These are phyloP conservation scores for Corythornis vintsioides DNA, from an alignment of 2,113 vertebrate genomes.

Conservation along the genomic window DNA sequence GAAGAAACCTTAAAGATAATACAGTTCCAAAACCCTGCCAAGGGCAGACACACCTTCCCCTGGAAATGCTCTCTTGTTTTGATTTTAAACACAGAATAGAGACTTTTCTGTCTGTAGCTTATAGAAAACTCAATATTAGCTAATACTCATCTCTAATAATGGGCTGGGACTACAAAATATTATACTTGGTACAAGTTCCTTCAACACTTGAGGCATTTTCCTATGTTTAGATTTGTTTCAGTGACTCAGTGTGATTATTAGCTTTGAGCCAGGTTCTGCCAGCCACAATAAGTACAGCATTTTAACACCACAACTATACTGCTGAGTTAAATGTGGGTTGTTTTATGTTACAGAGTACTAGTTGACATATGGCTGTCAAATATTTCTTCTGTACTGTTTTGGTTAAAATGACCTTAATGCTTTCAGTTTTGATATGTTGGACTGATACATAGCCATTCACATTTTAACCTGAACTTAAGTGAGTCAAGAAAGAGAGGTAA, in stretches of 20 bases:
- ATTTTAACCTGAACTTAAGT: background rate
- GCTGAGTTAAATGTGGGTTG: background rate
- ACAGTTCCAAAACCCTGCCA: background rate
- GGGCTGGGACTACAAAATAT: background rate
- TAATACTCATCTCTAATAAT: background rate
- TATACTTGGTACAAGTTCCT: background rate
- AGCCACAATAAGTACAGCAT: background rate
- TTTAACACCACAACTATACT: background rate
- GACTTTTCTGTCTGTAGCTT: background rate
- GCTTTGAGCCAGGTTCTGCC: background rate
- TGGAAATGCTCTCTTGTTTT: background rate
- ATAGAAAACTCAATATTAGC: background rate
- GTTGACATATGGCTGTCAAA: background rate
- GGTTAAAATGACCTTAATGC: background rate
- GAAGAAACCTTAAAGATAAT: background rate
- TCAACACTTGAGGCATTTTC: background rate
- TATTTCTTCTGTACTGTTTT: background rate
- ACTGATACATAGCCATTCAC: background rate
- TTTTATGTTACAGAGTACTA: background rate
- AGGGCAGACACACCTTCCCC: background rate
- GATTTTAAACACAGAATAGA: background rate
- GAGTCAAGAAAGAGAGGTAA: background rate
- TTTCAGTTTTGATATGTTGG: background rate
- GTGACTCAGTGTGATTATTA: background rate
- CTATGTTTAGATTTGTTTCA: background rate